Base-by-base conservation (phyloP, 2,888 invertebrate genomes). In the Iphiclides podalirius region DNA sequence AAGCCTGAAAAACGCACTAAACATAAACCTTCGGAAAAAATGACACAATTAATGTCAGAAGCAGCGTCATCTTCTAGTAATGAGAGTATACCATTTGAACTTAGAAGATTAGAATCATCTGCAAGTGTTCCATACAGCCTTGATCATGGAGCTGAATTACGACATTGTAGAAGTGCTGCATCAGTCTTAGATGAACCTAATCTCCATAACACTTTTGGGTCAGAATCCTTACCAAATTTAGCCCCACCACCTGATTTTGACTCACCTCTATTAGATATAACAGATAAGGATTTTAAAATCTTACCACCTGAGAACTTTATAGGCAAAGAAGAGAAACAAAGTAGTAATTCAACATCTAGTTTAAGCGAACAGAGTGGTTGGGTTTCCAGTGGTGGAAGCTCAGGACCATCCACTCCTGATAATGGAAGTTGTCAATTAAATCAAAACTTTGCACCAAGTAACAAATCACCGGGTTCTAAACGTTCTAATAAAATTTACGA, bases 361-460 rank as follows among this genome's bases (percentile, higher is more conserved):
- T 79, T 94, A 52, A 95, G 95, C 64, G 96, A 96, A 75, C 94
- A 95, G 75, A 95, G 95, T 67, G 96, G 96, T 1, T 96, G 96
- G 95, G 95, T 96, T 0, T 95, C 95, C 20, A 95, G 95, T 63
- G 92, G 93, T 36, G 89, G 91, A 35, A 93, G 92, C 66, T 92
- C 93, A 42, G 90, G 90, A 13, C 90, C 90, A n/a, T 92, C 92
- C 0, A 90, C 91, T 44, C 92, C 92, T 2, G 92, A 92, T 65
- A 81, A 83, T 65, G 81, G 77, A 44, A 90, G 79, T 75, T 83
- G 75, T 84, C 89, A 82, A 79, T 87, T 77, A 79, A 89, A 75
- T 67, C 90, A 75, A 75, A 90, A 71, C 67, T 87, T 74, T 53
- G 59, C 65, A 56, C 75, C 67, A 61, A 79, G 75, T 60, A 73